A percentile compares a stretch with the other conserved stretches of the same genome.
phyloP scores from a whole-genome alignment of 1,140 invertebrate species.

The Matsumurasca onukii region DNA sequence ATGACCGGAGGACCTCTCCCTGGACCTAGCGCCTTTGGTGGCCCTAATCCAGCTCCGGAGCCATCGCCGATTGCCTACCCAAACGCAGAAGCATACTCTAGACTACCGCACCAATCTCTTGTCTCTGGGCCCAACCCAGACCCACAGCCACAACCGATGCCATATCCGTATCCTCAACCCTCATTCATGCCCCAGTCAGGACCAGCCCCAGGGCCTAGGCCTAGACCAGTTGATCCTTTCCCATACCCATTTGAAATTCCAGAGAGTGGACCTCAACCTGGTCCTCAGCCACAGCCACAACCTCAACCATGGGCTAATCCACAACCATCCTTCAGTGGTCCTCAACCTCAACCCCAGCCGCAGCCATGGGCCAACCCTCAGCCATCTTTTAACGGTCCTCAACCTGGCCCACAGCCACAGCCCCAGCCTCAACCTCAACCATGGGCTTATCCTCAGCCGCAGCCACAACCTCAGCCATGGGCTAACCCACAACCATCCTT shows the following conservation, averaged over 20 bases:
- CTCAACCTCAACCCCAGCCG: neutral
- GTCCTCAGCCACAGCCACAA: neutral
- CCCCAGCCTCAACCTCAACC: neutral
- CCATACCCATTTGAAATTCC: neutral
- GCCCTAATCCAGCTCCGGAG: neutral
- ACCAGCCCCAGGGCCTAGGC: neutral
- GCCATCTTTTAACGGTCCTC: neutral
- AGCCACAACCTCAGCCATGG: neutral
- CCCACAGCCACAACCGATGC: neutral
- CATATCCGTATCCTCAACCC: neutral
- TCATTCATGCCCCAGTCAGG: neutral
- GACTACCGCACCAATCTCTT: slow-evolving; percentile 9
- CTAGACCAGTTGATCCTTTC: neutral
- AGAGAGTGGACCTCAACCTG: neutral
- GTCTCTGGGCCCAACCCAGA: neutral
- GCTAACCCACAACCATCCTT: neutral
- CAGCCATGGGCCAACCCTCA: neutral
- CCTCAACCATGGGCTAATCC: neutral
- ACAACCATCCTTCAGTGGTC: neutral
- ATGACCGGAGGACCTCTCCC: neutral
- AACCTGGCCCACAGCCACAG: neutral
- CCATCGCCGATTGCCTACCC: neutral
- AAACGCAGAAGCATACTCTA: neutral
- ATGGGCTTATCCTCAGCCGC: neutral
- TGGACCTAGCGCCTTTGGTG: neutral